These are phyloP conservation scores for Hemithea aestivaria DNA, from an alignment of 2,888 invertebrate genomes.

Conservation along the genomic window DNA sequence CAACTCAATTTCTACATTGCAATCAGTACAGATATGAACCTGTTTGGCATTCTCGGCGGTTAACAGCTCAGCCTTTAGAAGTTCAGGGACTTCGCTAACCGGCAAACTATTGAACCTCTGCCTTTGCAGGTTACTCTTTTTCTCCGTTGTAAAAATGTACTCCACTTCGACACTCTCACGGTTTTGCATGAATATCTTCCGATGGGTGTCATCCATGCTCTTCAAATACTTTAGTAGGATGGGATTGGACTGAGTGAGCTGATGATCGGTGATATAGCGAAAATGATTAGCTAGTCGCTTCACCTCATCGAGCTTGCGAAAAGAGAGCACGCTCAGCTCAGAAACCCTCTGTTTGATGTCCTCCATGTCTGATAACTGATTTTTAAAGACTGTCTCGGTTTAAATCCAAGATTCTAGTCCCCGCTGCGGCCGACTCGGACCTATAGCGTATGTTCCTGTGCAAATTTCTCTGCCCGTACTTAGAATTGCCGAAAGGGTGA, in stretches of 20 bases:
- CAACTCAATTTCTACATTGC: slow-evolving; percentile 64
- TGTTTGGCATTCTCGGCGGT: slow-evolving; percentile 58
- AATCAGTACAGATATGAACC: slow-evolving; percentile 70
- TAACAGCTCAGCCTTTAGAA: slow-evolving; percentile 60
- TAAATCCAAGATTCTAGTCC: slow-evolving; percentile 39
- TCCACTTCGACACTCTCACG: slow-evolving; percentile 67
- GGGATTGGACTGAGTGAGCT: slow-evolving; percentile 48
- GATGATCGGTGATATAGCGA: slow-evolving; percentile 54
- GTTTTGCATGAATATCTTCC: slow-evolving; percentile 52
- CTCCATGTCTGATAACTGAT: slow-evolving; percentile 28
- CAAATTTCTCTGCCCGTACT: slow-evolving; percentile 46
- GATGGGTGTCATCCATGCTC: slow-evolving; percentile 55
- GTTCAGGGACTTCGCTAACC: slow-evolving; percentile 67
- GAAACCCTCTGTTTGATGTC: slow-evolving; percentile 45
- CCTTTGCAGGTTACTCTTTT: slow-evolving; percentile 63
- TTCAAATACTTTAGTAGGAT: slow-evolving; percentile 50
- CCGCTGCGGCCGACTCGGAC: slow-evolving; percentile 27
- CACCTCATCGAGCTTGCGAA: slow-evolving; percentile 62
- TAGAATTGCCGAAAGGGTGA: slow-evolving; percentile 27
- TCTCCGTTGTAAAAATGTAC: slow-evolving; percentile 71
- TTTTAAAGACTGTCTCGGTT: slow-evolving; percentile 21
- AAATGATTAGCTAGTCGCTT: slow-evolving; percentile 63
- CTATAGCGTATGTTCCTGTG: slow-evolving; percentile 30
- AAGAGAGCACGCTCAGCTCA: slow-evolving; percentile 59
- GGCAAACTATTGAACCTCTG: slow-evolving; percentile 71